Percentiles rank a stretch among this genome's conserved stretches.
These are phyloP conservation scores for Coremacera marginata DNA, from an alignment of 2,888 invertebrate species.

Conservation along the genomic window DNA sequence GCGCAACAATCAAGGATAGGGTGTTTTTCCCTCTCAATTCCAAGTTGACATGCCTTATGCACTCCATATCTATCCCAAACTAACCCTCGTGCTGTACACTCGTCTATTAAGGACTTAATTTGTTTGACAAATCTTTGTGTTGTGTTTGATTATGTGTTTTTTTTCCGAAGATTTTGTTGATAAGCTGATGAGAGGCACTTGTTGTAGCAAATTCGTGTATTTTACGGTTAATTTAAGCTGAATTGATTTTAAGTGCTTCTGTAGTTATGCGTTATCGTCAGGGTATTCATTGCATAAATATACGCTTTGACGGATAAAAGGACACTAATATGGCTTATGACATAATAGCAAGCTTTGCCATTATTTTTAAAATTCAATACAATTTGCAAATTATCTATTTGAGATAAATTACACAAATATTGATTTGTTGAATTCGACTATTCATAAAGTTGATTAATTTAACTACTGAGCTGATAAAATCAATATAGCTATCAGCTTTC, in stretches of 20 bases:
- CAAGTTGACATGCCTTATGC: not conserved
- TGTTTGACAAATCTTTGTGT: conserved; percentile 47
- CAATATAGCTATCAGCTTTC: too few relatives aligned
- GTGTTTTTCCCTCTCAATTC: conserved; percentile 12
- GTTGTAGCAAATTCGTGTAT: conserved; percentile 58
- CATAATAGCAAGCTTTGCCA: not conserved
- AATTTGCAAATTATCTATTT: too few relatives aligned
- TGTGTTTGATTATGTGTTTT: conserved; percentile 37
- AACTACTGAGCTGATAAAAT: too few relatives aligned
- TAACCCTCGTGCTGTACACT: conserved; percentile 19
- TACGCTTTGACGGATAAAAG: not conserved
- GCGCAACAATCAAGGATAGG: conserved; percentile 31
- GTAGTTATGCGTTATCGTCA: not conserved
- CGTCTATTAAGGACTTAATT: conserved; percentile 48
- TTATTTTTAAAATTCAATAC: too few relatives aligned
- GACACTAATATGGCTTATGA: not conserved
- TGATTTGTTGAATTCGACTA: too few relatives aligned
- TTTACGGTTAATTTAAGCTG: conserved; percentile 66
- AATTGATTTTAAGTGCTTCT: conserved; percentile 54
- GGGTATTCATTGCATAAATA: too few relatives aligned
- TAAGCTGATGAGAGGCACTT: conserved; percentile 51
- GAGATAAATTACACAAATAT: too few relatives aligned
- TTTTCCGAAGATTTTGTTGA: conserved; percentile 36
- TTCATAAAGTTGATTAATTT: too few relatives aligned
- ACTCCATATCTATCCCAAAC: not conserved